Evolutionary conservation across 2,888 invertebrate genomes (phyloP), one percentile per base, ranked within the genome.

Genomic region (Nymphalis c-album): DNA sequence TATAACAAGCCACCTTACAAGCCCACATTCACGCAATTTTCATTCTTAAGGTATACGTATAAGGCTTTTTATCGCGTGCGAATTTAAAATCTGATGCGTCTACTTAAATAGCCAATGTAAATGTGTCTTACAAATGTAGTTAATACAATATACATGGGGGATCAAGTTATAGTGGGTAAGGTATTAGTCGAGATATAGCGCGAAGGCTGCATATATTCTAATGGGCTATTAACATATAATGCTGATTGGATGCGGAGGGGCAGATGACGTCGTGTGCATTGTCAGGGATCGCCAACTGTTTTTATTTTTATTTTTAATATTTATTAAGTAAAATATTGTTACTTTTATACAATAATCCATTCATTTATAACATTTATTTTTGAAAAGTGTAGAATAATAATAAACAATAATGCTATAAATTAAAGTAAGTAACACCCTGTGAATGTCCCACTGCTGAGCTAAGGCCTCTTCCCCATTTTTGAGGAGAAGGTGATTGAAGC

Each of bases 151-250:
- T 70, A 64, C 71, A 26, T 51, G 61, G 64, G 22, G 69, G 81
- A 71, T 82, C 85, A 75, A 51, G 65, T 75, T 78, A 73, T 62
- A 71, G 63, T 81, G 84, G 87, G 69, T 84, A 66, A 48, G 65
- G 73, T 76, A 75, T 78, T 75, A 13, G 40, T 73, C 76, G 75
- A 79, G 84, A 84, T 84, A 83, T 84, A 83, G 86, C 82, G 87
- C 86, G 87, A 86, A 86, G 85, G 84, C 83, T 78, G 85, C 81
- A 85, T 86, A 86, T 91, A 91, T 92, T 92, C 90, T 91, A 92
- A 92, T 92, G 87, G 90, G 85, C 88, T 88, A 92, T 92, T 92
- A 91, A 91, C 92, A 92, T 92, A 92, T 92, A 92, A 92, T 92
- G 87, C 93, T 93, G 94, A 94, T 94, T 94, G 89, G 88, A 90